Conservation (phyloP, 2,888 invertebrate genomes). For the Oxystoma pomonae region DNA sequence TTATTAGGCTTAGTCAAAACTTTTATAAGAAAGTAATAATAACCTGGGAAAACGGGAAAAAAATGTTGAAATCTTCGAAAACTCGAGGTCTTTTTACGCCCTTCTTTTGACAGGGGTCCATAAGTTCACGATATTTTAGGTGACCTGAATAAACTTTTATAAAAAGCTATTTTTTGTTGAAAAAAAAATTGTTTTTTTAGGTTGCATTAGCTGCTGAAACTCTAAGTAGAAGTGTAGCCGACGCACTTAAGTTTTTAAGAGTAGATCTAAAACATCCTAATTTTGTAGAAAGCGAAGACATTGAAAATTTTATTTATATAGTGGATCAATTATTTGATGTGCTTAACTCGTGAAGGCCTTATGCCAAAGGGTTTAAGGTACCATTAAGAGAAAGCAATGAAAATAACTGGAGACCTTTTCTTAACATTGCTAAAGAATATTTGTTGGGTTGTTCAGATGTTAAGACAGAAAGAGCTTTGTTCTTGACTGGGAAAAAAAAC, state of each 20-base stretch:
- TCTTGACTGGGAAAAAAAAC: not conserved
- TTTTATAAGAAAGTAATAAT: no score
- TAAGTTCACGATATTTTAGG: no score
- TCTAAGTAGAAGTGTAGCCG: constrained; percentile 20
- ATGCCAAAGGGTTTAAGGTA: not conserved
- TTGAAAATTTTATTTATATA: not conserved
- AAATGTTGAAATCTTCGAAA: no score
- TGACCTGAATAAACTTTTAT: no score
- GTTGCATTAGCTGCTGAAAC: constrained; percentile 18
- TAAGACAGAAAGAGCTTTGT: not conserved
- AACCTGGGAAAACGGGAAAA: no score
- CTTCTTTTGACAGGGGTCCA: no score
- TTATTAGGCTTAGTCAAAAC: no score
- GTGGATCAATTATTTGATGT: not conserved
- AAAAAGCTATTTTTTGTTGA: no score
- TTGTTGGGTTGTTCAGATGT: not conserved
- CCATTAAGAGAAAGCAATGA: not conserved
- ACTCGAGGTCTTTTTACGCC: no score
- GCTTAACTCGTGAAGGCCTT: not conserved
- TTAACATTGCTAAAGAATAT: not conserved
- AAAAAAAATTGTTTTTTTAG: not conserved
- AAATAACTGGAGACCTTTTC: not conserved
- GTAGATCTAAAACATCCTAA: constrained; percentile 14
- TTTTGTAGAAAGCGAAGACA: constrained; percentile 8
- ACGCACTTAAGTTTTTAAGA: constrained; percentile 16